Evolutionary conservation across 2,888 invertebrate genomes (phyloP).

Genomic region (Rhagonycha lutea): DNA sequence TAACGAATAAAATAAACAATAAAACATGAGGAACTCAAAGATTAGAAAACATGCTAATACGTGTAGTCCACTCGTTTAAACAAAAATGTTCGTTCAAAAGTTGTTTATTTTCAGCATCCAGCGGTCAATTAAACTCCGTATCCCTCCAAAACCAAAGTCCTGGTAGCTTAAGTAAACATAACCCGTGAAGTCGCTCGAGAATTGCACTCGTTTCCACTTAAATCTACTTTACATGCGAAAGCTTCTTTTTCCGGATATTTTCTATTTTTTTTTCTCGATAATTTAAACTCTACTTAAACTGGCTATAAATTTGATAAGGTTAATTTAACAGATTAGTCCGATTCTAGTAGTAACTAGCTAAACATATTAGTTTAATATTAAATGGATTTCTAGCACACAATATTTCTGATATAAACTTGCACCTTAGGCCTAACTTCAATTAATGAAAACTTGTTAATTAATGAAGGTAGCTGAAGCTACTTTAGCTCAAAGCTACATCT

Average conservation of each 20-base stretch:
- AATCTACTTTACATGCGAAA: constrained; percentile 8
- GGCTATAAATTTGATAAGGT: background rate
- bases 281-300: background rate
- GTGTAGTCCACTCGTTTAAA: constrained; percentile 29
- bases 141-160: constrained; percentile 28
- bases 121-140: constrained; percentile 34
- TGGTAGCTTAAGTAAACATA: constrained; percentile 32
- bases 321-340: background rate
- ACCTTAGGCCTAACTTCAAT: constrained; percentile 25
- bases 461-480: constrained; percentile 20
- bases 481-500: constrained; percentile 23
- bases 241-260: background rate
- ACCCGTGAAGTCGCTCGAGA: constrained; percentile 21
- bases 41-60: constrained; percentile 41
- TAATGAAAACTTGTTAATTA: constrained; percentile 31
- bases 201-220: constrained; percentile 27
- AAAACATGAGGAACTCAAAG: constrained; percentile 31
- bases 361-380: constrained; percentile 9
- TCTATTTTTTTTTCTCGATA: background rate
- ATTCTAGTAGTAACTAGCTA: background rate
- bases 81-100: constrained; percentile 32
- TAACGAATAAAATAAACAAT: constrained; percentile 38
- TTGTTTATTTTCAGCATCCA: constrained; percentile 36
- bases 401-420: constrained; percentile 24
- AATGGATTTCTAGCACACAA: constrained; percentile 15